Evolutionary conservation across 2,797 vertebrate species (phyloP).

Genomic region (Micrastur ruficollis): DNA sequence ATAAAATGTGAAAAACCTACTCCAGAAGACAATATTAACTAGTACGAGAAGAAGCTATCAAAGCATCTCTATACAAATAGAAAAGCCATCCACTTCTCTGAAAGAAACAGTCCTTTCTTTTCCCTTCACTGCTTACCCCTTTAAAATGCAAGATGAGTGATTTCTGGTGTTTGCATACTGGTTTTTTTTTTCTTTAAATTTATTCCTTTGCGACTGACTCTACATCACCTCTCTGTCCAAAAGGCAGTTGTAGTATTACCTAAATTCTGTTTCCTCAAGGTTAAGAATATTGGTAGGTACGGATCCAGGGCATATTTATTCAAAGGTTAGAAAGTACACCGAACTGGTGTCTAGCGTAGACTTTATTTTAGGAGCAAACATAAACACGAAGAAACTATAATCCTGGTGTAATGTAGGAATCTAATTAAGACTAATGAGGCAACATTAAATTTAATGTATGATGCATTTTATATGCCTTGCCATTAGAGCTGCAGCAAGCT

Average conservation of each 20-base stretch:
- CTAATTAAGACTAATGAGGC: slow-evolving; percentile 83
- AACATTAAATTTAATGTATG: slow-evolving; percentile 83
- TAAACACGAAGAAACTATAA: slow-evolving; percentile 76
- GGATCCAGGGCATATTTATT: slow-evolving; percentile 53
- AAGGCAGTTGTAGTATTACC: background rate
- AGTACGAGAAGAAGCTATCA: background rate
- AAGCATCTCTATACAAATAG: background rate
- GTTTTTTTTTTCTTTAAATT: background rate
- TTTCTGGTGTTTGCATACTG: background rate
- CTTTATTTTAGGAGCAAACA: slow-evolving; percentile 71
- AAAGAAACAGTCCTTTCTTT: background rate
- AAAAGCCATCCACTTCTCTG: background rate
- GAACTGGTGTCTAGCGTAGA: slow-evolving; percentile 60
- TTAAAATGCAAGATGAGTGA: background rate
- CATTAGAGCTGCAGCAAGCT: slow-evolving; percentile 76
- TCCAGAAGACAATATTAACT: background rate
- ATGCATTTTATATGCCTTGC: slow-evolving; percentile 76
- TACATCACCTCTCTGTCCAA: background rate
- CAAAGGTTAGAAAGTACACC: slow-evolving; percentile 55
- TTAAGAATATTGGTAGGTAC: slow-evolving; percentile 6
- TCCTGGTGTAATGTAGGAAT: slow-evolving; percentile 74
- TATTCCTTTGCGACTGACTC: background rate
- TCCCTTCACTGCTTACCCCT: background rate
- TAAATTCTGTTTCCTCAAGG: background rate
- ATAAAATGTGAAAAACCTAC: background rate